Conservation (phyloP, 2,797 vertebrate species). For the Muraenolepis orangiensis region DNA sequence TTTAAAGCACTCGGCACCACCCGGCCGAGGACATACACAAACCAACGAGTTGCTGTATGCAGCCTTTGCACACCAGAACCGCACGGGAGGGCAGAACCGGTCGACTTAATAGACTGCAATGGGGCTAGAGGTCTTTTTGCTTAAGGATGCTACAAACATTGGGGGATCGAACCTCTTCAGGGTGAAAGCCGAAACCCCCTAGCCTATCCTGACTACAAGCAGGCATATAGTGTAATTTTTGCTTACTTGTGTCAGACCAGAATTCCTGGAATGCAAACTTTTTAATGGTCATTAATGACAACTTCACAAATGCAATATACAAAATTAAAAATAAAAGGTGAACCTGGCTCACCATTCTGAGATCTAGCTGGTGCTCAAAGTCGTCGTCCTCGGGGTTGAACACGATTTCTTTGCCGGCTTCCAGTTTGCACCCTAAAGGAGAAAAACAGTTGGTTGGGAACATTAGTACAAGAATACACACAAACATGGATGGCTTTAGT, state of each 20-base stretch:
- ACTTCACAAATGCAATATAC: too few relatives aligned
- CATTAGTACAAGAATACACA: background rate
- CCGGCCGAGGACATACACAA: background rate
- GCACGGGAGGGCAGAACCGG: background rate
- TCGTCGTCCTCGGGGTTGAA: conserved; percentile 94
- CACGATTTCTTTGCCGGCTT: conserved; percentile 84
- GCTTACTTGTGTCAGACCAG: too few relatives aligned
- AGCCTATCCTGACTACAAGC: too few relatives aligned
- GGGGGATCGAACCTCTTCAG: too few relatives aligned
- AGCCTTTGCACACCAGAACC: background rate
- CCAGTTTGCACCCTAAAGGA: conserved; percentile 85
- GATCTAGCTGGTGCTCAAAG: conserved; percentile 89
- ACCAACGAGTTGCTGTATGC: background rate
- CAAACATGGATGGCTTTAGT: too few relatives aligned
- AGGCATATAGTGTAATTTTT: too few relatives aligned
- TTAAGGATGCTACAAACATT: background rate
- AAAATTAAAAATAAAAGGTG: too few relatives aligned
- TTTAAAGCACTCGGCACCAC: background rate
- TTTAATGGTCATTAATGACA: too few relatives aligned
- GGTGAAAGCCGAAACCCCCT: too few relatives aligned
- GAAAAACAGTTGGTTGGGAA: conserved; percentile 2
- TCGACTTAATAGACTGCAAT: background rate
- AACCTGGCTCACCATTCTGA: conserved; percentile 81
- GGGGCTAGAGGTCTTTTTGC: background rate
- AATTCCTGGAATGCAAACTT: too few relatives aligned